Evolutionary conservation across 1,140 invertebrate species (phyloP).

Genomic region (Tyrophagus putrescentiae): DNA sequence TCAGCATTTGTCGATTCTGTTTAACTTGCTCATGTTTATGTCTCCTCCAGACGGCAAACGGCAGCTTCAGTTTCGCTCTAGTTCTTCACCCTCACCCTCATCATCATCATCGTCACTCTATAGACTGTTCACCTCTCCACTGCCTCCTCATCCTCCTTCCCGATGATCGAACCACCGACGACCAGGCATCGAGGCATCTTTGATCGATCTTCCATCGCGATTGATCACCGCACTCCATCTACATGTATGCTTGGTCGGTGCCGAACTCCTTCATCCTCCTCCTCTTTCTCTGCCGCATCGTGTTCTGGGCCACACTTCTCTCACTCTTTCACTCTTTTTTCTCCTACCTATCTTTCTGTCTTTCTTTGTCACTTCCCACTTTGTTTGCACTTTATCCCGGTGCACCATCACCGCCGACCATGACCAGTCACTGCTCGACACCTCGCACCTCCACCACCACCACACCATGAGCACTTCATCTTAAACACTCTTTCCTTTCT

Average conservation of each 20-base stretch:
- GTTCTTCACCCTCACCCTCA: neutral
- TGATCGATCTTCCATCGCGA: neutral
- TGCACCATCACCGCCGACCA: no score
- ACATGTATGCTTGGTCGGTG: no score
- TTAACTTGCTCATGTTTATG: no score
- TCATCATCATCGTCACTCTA: neutral
- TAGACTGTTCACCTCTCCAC: neutral
- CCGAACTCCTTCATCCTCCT: neutral
- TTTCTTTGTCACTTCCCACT: no score
- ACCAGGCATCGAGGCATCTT: neutral
- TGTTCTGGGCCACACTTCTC: no score
- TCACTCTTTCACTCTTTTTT: no score
- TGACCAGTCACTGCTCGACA: neutral
- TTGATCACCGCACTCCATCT: no score
- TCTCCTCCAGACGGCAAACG: neutral
- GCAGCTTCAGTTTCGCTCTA: neutral
- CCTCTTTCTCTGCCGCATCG: neutral
- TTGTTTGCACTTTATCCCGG: no score
- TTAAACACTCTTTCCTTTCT: no score
- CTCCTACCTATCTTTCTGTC: no score
- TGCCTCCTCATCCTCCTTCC: neutral
- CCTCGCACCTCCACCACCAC: neutral
- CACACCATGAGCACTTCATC: neutral
- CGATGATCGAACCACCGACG: no score
- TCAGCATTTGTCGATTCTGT: no score